These are phyloP conservation scores for Apus apus DNA, from an alignment of 2,113 vertebrate species.

Conservation along the genomic window DNA sequence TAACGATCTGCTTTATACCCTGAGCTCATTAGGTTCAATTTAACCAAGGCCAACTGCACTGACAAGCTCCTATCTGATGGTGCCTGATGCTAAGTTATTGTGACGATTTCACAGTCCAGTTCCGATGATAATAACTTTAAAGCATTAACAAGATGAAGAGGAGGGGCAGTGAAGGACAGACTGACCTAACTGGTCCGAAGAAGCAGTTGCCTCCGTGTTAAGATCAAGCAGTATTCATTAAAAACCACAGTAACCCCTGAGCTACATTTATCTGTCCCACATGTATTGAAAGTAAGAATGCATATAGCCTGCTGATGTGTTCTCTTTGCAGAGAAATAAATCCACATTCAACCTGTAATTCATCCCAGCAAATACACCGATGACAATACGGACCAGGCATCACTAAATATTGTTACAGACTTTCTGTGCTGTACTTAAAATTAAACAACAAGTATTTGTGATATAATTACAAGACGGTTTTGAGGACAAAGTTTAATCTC, in stretches of 20 bases:
- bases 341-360: neutral
- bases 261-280: neutral
- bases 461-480: neutral
- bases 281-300: neutral
- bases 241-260: neutral
- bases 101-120: neutral
- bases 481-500: neutral
- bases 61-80: neutral
- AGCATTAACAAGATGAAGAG: neutral
- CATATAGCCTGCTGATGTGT: neutral
- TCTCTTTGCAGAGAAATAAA: neutral
- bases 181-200: neutral
- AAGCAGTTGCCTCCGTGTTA: neutral
- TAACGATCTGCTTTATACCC: neutral
- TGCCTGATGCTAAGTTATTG: neutral
- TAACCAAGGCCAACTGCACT: neutral
- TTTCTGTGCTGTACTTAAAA: neutral
- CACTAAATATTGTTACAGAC: neutral
- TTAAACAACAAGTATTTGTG: neutral
- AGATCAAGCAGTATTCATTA: neutral
- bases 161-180: neutral
- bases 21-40: neutral
- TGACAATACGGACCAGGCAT: neutral
- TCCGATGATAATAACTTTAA: neutral
- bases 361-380: neutral